Evolutionary conservation across 23 tunicate species (phyloP), one percentile per base, ranked within the genome.

Genomic region (Aplidium turbinatum): DNA sequence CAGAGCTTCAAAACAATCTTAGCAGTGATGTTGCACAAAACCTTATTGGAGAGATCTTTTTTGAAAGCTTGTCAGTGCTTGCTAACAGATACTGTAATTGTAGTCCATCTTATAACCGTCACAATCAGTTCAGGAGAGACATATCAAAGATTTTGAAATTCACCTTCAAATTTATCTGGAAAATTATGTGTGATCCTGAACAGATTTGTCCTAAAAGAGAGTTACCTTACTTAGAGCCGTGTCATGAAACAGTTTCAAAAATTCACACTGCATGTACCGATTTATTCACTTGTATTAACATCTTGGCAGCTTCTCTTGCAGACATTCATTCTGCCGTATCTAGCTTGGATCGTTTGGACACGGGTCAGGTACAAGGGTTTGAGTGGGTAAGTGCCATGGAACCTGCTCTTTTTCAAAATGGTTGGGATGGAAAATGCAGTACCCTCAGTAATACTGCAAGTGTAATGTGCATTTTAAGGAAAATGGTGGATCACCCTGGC

Each of bases 81-180:
- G 13, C 68, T 33, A 47, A 71, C 31, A 60, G 96, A 3, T 88
- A 88, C 46, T 67, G 72, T 19, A 68, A 33, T 29, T 88, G 96
- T 68, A 23, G 28, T 31, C 79, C 87, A 20, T 73, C 77, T 9
- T 58, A 73, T 66, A 81, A 81, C 50, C 78, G 96, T 3, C 47
- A 71, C 16, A 51, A 60, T 46, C 96, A 88, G 38, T 20, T 81
- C 22, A 23, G 35, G 23, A 45, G 33, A 25, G 96, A 88, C 76
- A 53, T 81, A 23, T 11, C 67, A 16, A 58, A 39, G 25, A 85
- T 85, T 47, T 40, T 85, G 34, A 31, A 20, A 23, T 63, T 47
- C 45, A 5, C 47, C 16, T 78, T 31, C 34, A 29, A 30, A 13
- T 61, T 78, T 78, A 63, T 78, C 32, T 78, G 73, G 74, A 62